Evolutionary conservation across 2,113 vertebrate species (phyloP), one percentile per base, ranked within the genome.

Genomic region (Rhipidura dahli): DNA sequence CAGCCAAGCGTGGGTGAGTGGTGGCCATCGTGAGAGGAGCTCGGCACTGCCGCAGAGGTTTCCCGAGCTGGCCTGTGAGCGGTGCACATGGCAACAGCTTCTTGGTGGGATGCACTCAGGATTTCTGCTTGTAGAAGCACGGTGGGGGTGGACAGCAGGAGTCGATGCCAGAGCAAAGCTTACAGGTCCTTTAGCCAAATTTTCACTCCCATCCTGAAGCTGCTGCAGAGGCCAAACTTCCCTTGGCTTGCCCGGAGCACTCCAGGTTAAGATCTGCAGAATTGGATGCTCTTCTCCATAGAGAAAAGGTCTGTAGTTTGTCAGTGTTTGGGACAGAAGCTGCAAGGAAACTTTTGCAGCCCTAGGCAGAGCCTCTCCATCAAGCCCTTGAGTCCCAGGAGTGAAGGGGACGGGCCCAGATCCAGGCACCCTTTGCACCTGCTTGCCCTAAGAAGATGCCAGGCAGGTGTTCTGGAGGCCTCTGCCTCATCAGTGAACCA

Each of bases 341-440:
- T 85, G 65, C 30, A 82, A 16, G 21, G 17, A 83, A 79, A 60
- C 27, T 30, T 83, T 17, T 49, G 30, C n/a, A 71, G n/a, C 23
- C 33, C 10, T 6, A 14, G 26, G 3, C 47, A 50, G 64, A 63
- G 40, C 1, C 0, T 84, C 33, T 54, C 19, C 59, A 20, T 53
- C 0, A 3, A 89, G 49, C 2, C 5, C 37, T 27, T 53, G 77
- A 71, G 40, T 28, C 10, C 21, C 7, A 1, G 37, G 23, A 87
- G 11, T 1, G 7, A 61, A 22, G 37, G 28, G 26, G 20, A n/a
- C 0, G 1, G 26, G 30, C 3, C 13, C 0, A 16, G 31, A 4
- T 45, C 42, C 37, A 44, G 64, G 51, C n/a, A 78, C 22, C 28
- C 50, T 80, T 53, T 22, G 50, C 59, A 57, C 22, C 30, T 8